A percentile compares a stretch with the other conserved stretches of the same genome.
Evolutionary conservation across 1,140 invertebrate genomes (phyloP).

Genomic region (Phymorhynchus buccinoides): DNA sequence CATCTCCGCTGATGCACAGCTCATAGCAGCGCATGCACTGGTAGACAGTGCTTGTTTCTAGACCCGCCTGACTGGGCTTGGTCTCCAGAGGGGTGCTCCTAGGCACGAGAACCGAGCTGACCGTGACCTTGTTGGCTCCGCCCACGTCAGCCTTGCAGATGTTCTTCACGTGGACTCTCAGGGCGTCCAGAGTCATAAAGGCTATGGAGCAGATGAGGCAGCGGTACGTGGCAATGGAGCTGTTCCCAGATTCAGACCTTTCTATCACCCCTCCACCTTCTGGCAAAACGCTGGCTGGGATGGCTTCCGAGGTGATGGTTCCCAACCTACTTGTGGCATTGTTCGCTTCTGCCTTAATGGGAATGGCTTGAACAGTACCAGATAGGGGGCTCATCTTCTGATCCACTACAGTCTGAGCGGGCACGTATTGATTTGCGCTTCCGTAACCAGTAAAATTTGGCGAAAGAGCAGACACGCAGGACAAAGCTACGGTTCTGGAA

Average conservation of each 20-base stretch:
- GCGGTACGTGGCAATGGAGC: constrained; percentile 46
- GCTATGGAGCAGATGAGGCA: constrained; percentile 48
- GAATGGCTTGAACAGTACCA: not conserved
- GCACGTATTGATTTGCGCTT: not conserved
- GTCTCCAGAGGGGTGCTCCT: no score
- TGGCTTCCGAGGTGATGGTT: not conserved
- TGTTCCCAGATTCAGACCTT: constrained; percentile 27
- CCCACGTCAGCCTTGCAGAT: constrained; percentile 45
- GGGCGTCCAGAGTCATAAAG: constrained; percentile 44
- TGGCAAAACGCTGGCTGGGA: not conserved
- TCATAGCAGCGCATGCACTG: constrained; percentile 48
- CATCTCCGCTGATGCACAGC: constrained; percentile 45
- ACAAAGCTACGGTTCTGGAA: not conserved
- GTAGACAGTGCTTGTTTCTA: constrained; percentile 47
- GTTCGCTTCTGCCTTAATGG: not conserved
- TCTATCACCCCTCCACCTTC: constrained; percentile 36
- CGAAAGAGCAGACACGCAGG: not conserved
- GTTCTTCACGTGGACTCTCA: constrained; percentile 43
- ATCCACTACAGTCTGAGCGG: not conserved
- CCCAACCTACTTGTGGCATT: not conserved
- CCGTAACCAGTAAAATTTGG: not conserved
- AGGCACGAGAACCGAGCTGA: no score
- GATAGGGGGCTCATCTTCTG: not conserved
- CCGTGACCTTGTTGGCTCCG: constrained; percentile 29
- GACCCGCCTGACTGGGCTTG: constrained; percentile 40